Percentiles rank a stretch among this genome's conserved stretches.
These are phyloP conservation scores for Drosophila parvula DNA, from an alignment of 1,140 invertebrate genomes.

Conservation along the genomic window DNA sequence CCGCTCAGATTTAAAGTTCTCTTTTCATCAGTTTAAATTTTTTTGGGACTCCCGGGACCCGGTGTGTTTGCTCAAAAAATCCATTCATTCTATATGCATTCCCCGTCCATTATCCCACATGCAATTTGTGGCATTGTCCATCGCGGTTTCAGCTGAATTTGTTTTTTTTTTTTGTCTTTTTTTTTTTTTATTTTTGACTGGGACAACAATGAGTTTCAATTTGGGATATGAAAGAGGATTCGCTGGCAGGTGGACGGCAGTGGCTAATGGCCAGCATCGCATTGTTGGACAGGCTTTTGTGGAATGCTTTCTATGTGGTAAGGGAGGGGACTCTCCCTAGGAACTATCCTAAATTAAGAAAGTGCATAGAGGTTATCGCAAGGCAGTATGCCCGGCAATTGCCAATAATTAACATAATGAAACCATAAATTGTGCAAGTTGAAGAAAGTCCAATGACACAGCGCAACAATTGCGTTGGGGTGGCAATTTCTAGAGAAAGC, in stretches of 20 bases:
- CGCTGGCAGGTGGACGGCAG: slow-evolving; percentile 25
- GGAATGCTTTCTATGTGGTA: not conserved
- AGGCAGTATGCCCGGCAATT: slow-evolving; percentile 59
- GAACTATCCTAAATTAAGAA: slow-evolving; percentile 45
- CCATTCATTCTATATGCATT: slow-evolving; percentile 38
- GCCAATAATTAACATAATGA: slow-evolving; percentile 83
- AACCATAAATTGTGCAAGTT: slow-evolving; percentile 68
- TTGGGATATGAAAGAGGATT: slow-evolving; percentile 29
- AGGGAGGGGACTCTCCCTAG: not conserved
- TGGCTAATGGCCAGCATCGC: slow-evolving; percentile 28
- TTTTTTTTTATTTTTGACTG: slow-evolving; percentile 24
- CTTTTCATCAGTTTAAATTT: slow-evolving; percentile 48
- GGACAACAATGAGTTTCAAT: slow-evolving; percentile 47
- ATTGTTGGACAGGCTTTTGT: slow-evolving; percentile 31
- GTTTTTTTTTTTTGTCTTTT: not conserved
- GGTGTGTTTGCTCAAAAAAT: slow-evolving; percentile 14
- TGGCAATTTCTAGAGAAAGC: slow-evolving; percentile 69
- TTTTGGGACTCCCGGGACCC: slow-evolving; percentile 27
- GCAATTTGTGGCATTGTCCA: slow-evolving; percentile 45
- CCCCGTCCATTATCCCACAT: slow-evolving; percentile 33
- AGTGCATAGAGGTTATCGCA: slow-evolving; percentile 66
- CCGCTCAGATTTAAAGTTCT: slow-evolving; percentile 16
- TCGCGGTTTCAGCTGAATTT: slow-evolving; percentile 24
- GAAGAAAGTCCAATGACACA: slow-evolving; percentile 81
- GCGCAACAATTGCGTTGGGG: slow-evolving; percentile 32